phyloP scores from a whole-genome alignment of 2,888 invertebrate genomes.

The Stenodema calcarata region DNA sequence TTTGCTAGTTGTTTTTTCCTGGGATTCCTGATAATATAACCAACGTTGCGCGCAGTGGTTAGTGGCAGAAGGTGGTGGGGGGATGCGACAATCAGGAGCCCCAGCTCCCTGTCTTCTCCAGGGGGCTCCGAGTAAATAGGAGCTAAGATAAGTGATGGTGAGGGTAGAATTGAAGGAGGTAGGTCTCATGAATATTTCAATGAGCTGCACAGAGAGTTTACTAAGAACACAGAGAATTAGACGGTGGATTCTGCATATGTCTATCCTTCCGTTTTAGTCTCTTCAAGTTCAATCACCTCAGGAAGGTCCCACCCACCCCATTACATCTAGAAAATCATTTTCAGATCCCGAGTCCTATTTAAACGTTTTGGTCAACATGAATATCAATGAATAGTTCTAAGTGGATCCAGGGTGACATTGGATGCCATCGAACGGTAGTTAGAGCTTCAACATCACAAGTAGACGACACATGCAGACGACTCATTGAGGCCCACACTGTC shows the following conservation, averaged over 20 bases:
- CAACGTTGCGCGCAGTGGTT: not conserved
- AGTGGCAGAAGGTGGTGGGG: not conserved
- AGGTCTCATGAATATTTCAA: conserved; percentile 24
- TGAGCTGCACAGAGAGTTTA: conserved; percentile 19
- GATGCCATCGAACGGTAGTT: no score
- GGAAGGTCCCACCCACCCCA: no score
- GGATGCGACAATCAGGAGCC: conserved; percentile 6
- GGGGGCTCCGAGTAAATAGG: not conserved
- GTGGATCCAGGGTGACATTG: no score
- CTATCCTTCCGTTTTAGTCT: not conserved
- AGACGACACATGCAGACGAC: no score
- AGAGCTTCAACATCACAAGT: no score
- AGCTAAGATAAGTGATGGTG: not conserved
- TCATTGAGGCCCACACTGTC: no score
- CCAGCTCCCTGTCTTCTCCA: not conserved
- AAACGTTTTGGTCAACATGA: no score
- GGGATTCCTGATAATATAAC: not conserved
- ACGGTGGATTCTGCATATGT: not conserved
- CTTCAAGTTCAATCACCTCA: no score
- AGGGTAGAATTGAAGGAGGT: not conserved
- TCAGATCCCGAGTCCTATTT: no score
- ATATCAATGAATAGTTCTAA: no score
- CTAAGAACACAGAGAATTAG: conserved; percentile 6
- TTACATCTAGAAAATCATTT: no score
- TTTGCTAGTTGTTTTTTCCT: not conserved